Evolutionary conservation across 2,797 vertebrate species (phyloP), one percentile per base, ranked within the genome.

Genomic region (Scarus forsteni): DNA sequence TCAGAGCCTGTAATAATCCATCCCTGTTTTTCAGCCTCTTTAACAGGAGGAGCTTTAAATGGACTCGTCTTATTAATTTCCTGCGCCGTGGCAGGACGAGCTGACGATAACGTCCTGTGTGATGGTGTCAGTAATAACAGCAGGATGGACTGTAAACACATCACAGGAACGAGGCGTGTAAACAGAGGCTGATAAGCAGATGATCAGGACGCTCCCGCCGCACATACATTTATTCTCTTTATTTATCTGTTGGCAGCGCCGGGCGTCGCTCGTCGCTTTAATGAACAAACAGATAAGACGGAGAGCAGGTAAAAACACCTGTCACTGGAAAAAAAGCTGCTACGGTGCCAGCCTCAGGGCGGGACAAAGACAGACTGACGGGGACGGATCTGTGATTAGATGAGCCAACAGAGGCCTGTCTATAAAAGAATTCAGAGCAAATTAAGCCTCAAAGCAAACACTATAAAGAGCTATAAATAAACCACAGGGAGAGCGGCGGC

Each of bases 241-340:
- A 56, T 57, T 65, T 57, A 50, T 60, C 48, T 62, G 36, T 13
- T 0, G 18, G 45, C 42, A 0, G 46, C 0, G 7, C 67, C 34
- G 12, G 58, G 54, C 1, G 1, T n/a, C 49, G 11, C 49, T 48
- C 59, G 6, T 13, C 1, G 12, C 53, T 54, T 71, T 78, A 75
- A 81, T 78, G 75, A 60, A 50, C 75, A 64, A 50, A 60, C 46
- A 43, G 75, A 65, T 81, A 81, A 74, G 58, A 13, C 12, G 12
- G 10, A 43, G 57, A 64, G 57, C 50, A 12, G 44, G 14, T 12
- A 0, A 40, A 46, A 56, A 64, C 61, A 63, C 58, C 79, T 67
- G 79, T 44, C 44, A 7, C 3, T 5, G 51, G 60, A 65, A 70
- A 65, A 7, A 39, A 60, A 9, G 34, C 48, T 3, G 48, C 50